A percentile compares a stretch with the other conserved stretches of the same genome.
These are phyloP conservation scores for Chironomus tentans DNA, from an alignment of 2,888 invertebrate genomes.

Conservation along the genomic window DNA sequence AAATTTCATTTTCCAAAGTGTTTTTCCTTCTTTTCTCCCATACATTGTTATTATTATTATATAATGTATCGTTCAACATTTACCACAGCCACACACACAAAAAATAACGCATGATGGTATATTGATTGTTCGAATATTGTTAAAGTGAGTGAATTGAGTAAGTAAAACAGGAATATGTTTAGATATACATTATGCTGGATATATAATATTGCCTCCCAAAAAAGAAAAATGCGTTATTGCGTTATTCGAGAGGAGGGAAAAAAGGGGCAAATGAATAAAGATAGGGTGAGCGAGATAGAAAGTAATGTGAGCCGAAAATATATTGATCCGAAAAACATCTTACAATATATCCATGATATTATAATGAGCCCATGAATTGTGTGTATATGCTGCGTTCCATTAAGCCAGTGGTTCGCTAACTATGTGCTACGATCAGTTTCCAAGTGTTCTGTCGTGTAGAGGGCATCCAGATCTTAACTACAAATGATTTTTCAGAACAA, in stretches of 20 bases:
- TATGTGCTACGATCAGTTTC: too few species aligned
- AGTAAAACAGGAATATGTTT: background rate
- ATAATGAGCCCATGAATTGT: conserved; percentile 11
- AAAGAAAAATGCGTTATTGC: too few species aligned
- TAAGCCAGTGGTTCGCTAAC: too few species aligned
- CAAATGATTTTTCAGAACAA: too few species aligned
- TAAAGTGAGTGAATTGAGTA: background rate
- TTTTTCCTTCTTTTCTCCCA: background rate
- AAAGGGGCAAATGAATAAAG: too few species aligned
- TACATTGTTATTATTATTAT: background rate
- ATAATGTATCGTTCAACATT: background rate
- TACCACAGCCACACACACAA: background rate
- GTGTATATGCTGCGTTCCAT: background rate
- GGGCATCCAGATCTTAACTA: too few species aligned
- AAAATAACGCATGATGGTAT: background rate
- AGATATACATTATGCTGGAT: background rate
- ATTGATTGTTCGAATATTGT: background rate
- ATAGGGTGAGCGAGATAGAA: background rate
- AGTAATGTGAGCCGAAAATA: conserved; percentile 13
- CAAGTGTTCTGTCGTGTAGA: too few species aligned
- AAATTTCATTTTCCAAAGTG: background rate
- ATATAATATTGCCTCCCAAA: background rate
- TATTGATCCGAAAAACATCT: conserved; percentile 14
- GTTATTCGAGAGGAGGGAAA: too few species aligned
- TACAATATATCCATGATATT: conserved; percentile 5